Base-by-base conservation (phyloP, 1,140 invertebrate genomes). In the Rhyzopertha dominica region DNA sequence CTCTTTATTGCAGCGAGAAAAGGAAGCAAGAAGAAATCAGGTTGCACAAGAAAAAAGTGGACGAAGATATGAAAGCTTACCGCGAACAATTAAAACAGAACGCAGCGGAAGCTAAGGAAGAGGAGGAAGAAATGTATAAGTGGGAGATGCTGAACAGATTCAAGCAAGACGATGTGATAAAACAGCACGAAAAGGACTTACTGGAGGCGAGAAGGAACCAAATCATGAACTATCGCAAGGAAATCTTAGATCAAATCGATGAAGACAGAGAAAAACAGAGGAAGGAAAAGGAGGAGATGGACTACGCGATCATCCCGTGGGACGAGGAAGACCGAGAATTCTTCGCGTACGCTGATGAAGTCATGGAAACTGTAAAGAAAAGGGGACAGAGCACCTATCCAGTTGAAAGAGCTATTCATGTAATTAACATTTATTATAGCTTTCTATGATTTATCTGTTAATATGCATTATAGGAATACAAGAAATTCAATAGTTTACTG, bases 221-320 rank as follows among this genome's bases (percentile, higher is more conserved):
- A 12, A 35, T 63, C 2, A 52, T 69, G 24, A 51, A 62, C 10
- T 70, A 68, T 42, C 50, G 71, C 5, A 58, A 44, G 32, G 64
- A 67, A 44, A 47, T 74, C 28, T 58, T 69, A 17, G 44, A 62
- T 24, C 69, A 74, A 60, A 50, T 72, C 38, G 49, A 56, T 3
- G 63, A 72, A 38, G 66, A 72, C 46, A 47, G 61, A 16, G 62
- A 68, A 42, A 61, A 59, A 38, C 66, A 67, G 50, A 64, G 64
- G 17, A 59, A 69, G 44, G 44, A 53, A 37, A 41, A 51, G 19
- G 49, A 56, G 47, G 47, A 58, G 10, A n/a, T 40, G 7, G 30
- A 35, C 4, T 28, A 32, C 17, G 20, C 26, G 2, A 22, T 19
- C 12, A 16, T 16, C 3, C 24, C 36, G 18, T 35, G 38, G 14